These are phyloP conservation scores for Nansenia antarctica DNA, from an alignment of 2,113 vertebrate genomes.

Conservation along the genomic window DNA sequence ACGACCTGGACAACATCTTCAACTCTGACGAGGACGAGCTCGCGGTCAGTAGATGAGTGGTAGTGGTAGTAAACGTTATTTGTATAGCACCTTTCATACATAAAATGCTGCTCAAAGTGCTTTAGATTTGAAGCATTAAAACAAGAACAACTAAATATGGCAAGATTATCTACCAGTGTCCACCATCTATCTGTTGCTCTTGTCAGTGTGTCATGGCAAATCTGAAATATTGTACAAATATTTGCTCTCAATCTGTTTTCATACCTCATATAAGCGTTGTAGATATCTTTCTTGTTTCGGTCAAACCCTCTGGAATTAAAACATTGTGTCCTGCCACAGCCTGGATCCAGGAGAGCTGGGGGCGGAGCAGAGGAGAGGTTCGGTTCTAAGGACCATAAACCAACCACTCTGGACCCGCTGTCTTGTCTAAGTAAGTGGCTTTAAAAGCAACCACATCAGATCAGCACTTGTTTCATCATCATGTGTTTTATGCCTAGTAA, in stretches of 20 bases:
- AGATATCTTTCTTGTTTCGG: background rate
- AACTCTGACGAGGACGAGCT: conserved; percentile 95
- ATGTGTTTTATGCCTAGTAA: too few relatives aligned
- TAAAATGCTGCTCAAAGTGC: too few relatives aligned
- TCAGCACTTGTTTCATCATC: too few relatives aligned
- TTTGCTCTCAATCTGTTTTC: too few relatives aligned
- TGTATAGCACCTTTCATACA: background rate
- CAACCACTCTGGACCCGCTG: conserved; percentile 82
- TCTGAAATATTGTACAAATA: too few relatives aligned
- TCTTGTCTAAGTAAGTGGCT: conserved; percentile 89
- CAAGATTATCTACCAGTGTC: too few relatives aligned
- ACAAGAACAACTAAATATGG: background rate
- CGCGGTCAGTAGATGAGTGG: conserved; percentile 80
- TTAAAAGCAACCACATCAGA: too few relatives aligned
- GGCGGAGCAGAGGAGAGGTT: conserved; percentile 85
- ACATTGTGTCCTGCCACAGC: conserved; percentile 64
- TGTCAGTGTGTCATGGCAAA: too few relatives aligned
- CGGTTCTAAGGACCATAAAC: conserved; percentile 85
- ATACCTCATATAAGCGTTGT: background rate
- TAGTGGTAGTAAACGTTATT: too few relatives aligned
- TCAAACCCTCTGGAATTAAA: background rate
- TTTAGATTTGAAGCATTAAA: background rate
- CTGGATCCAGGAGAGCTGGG: conserved; percentile 85
- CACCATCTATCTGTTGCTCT: too few relatives aligned
- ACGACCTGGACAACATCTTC: conserved; percentile 95